Base-by-base conservation (phyloP, 1,140 invertebrate genomes). In the Lepidurus couesii region DNA sequence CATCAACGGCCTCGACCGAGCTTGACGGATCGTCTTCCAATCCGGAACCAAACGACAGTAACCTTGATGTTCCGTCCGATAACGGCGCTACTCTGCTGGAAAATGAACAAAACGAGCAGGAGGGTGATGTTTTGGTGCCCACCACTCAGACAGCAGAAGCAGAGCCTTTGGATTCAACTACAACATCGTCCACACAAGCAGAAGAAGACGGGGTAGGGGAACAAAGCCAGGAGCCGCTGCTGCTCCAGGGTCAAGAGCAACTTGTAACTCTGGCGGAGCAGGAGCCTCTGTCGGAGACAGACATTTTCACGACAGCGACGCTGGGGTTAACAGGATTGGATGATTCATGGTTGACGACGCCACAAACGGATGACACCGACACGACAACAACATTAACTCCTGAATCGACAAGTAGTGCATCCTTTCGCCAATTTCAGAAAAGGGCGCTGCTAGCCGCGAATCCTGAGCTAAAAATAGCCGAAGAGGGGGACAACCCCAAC, bases 301-400 rank as follows among this genome's bases (percentile, higher is more conserved):
- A 65, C 53, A 65, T 65, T 65, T 65, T 21, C 53, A 65, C n/a
- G 13, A 65, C 53, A 13, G 16, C 53, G 53, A 1, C 53, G 16
- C 21, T 65, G 53, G 53, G 6, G 16, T n/a, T 21, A 65, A 7
- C 53, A 65, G 53, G 16, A 16, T 7, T 65, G 16, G 53, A 65
- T 65, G 53, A 65, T n/a, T n/a, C 16, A 65, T 65, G 16, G 53
- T 16, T 77, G 76, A 65, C 76, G 34, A 53, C 45, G 13, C 44
- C 34, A 44, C 10, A 47, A 77, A 11, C 44, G 76, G 65, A 53
- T 47, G 65, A 77, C 76, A 26, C 26, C 42, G 65, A 77, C 45
- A 24, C 53, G 5, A 65, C 47, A 65, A 9, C 53, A 65, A 65
- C 53, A 16, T 65, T 7, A 7, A 65, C 53, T 65, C 16, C 53